These are phyloP conservation scores for Plebejus anna DNA, from an alignment of 2,888 invertebrate species.

Conservation along the genomic window DNA sequence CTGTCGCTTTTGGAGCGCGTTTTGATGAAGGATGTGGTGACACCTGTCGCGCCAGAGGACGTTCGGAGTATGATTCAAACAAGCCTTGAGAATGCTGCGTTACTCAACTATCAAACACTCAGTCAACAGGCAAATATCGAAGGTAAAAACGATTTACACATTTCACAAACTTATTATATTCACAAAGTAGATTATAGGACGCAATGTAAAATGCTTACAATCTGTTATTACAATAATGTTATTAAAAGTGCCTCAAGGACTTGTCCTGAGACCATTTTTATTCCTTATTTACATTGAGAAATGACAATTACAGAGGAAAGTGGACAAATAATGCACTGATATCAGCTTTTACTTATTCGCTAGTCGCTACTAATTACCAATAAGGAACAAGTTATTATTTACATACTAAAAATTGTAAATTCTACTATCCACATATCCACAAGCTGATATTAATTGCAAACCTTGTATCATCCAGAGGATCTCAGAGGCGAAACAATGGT, in stretches of 20 bases:
- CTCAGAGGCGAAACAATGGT: constrained; percentile 90
- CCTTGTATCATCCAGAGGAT: constrained; percentile 81
- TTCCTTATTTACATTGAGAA: neutral
- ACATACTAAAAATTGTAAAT: too few relatives aligned
- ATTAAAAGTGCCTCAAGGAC: neutral
- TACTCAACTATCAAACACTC: constrained; percentile 97
- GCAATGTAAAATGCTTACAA: neutral
- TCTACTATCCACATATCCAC: neutral
- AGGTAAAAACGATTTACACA: constrained; percentile 78
- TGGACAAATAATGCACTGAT: neutral
- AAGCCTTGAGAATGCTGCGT: constrained; percentile 97
- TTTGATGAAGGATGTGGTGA: constrained; percentile 99
- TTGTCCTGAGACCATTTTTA: constrained; percentile 1
- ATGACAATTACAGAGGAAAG: neutral
- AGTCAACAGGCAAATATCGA: constrained; percentile 98
- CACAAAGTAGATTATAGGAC: neutral
- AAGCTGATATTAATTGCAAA: neutral
- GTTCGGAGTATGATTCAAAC: constrained; percentile 97
- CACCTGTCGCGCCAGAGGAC: constrained; percentile 97
- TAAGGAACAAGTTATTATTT: too few relatives aligned
- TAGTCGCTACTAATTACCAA: too few relatives aligned
- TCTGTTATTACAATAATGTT: neutral
- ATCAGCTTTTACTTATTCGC: neutral
- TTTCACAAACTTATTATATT: neutral
- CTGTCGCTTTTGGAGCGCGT: constrained; percentile 97